Evolutionary conservation across 2,113 vertebrate genomes (phyloP).

Genomic region (Panthera leo): DNA sequence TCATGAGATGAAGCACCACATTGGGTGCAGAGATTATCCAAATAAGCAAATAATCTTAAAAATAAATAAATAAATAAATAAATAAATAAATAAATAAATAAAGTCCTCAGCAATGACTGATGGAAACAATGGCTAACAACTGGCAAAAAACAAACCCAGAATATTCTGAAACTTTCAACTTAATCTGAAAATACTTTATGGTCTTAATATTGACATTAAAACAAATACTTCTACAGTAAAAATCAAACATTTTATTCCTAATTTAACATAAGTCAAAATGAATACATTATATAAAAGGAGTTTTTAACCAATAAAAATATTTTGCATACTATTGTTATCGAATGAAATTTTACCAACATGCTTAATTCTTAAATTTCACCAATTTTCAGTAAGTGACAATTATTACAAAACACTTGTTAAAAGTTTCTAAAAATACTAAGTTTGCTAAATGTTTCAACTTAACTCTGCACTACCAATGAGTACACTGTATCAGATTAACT

Average conservation of each 20-base stretch:
- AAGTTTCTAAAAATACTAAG: constrained; percentile 24
- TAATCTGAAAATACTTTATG: constrained; percentile 24
- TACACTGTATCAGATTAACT: background rate
- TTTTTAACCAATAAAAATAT: constrained; percentile 37
- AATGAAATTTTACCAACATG: background rate
- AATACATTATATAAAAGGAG: background rate
- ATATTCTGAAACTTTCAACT: constrained; percentile 28
- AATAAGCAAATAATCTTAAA: no score
- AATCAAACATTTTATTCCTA: background rate
- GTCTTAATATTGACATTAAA: background rate
- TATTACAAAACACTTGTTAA: background rate
- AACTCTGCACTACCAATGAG: background rate
- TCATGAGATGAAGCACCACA: no score
- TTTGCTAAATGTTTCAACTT: background rate
- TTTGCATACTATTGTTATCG: background rate
- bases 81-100: no score
- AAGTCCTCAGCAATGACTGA: background rate
- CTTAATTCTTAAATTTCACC: constrained; percentile 6
- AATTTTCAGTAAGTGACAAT: constrained; percentile 15
- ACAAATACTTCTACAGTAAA: constrained; percentile 14
- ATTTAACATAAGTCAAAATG: background rate
- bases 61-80: no score
- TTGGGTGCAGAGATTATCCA: no score
- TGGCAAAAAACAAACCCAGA: constrained; percentile 32
- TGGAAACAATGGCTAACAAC: background rate